Conservation (phyloP, 2,888 invertebrate species). For the Sphaerophoria taeniata region DNA sequence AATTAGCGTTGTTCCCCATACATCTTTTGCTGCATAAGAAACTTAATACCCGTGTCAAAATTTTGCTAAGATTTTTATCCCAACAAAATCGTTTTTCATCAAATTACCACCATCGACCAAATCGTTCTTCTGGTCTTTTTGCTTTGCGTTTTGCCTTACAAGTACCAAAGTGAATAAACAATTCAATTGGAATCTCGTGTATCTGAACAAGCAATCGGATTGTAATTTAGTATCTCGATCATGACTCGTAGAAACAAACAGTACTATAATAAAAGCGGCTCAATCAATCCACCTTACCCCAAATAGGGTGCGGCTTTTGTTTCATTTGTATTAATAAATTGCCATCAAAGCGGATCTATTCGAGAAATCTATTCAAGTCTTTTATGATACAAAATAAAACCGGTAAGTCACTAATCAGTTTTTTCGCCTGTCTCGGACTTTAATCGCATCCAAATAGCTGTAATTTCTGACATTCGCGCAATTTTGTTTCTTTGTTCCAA, state of each 20-base stretch:
- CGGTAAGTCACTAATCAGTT: constrained; percentile 42
- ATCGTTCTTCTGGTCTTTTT: neutral
- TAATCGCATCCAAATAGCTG: constrained; percentile 66
- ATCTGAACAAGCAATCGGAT: constrained; percentile 30
- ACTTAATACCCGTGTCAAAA: constrained; percentile 16
- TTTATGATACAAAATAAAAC: constrained; percentile 13
- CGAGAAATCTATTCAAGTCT: constrained; percentile 45
- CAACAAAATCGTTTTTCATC: neutral
- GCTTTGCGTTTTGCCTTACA: constrained; percentile 23
- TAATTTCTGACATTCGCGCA: constrained; percentile 71
- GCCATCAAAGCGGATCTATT: constrained; percentile 66
- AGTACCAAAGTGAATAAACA: constrained; percentile 9
- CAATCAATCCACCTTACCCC: constrained; percentile 67
- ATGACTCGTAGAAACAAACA: constrained; percentile 26
- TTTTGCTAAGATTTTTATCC: neutral
- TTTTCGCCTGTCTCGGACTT: constrained; percentile 23
- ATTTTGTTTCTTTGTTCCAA: constrained; percentile 68
- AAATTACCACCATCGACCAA: constrained; percentile 9
- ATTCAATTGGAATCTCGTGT: constrained; percentile 55
- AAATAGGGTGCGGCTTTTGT: constrained; percentile 51
- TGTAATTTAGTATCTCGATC: constrained; percentile 67
- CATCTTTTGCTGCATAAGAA: neutral
- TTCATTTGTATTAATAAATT: constrained; percentile 15
- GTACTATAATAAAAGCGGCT: constrained; percentile 1
- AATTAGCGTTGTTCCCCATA: no score